Base-by-base conservation (phyloP, 2,888 invertebrate species). In the Nomada ruficornis region DNA sequence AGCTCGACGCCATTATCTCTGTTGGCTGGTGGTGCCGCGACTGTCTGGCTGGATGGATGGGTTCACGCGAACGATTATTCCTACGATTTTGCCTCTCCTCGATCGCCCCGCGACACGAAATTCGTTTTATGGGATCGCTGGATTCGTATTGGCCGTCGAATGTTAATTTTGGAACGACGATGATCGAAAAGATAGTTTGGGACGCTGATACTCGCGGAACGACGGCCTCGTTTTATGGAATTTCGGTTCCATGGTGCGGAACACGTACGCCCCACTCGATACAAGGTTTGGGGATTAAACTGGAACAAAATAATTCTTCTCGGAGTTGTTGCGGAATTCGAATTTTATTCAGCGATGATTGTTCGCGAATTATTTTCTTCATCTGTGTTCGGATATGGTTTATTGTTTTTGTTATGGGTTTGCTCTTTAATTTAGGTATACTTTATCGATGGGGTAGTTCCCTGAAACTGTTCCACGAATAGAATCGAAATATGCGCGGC, bases 1-100 rank as follows among this genome's bases (percentile, higher is more conserved):
- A 86, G 80, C 84, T 80, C 88, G 86, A 88, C 82, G 84, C 86
- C 88, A 88, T 88, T 88, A 88, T 88, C 82, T 81, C 77, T 60
- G 68, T 54, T 77, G 65, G 65, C 70, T 70, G 74, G 69, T 63
- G 26, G 55, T 7, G 20, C 20, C 23, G 26, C 7, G 15, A 10
- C n/a, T n/a, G 57, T 20, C 20, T 11, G 20, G 18, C 23, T 55
- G 47, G 47, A 11, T 29, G 42, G 26, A 68, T 18, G 62, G 55
- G 68, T 67, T 67, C 75, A 18, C 15, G 71, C 4, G 2, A 54
- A 50, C 76, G 64, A 80, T 79, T 54, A 63, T 63, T 70, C 70
- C 29, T 29, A 68, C n/a, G 55, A 20, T 54, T 55, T 23, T 23
- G 55, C 13, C 55, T 36, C 36, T 55, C 42, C 42, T 36, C 20